Evolutionary conservation across 2,888 invertebrate genomes (phyloP), one percentile per base, ranked within the genome.

Genomic region (Epinotia brunnichana): DNA sequence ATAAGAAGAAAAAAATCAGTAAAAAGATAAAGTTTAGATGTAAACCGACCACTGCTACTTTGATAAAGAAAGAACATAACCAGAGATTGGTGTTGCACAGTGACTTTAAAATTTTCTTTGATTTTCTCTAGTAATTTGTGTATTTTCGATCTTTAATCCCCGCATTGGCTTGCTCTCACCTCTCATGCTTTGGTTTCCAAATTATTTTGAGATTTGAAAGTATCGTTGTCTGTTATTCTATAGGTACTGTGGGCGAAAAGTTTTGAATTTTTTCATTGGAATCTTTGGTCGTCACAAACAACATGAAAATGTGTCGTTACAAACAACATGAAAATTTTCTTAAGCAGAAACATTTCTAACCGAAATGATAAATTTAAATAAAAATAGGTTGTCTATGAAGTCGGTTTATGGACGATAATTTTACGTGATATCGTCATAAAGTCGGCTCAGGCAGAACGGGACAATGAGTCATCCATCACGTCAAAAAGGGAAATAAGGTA

Each of bases 91-190:
- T 88, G 78, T 83, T 88, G 90, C 90, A 91, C 90, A 89, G 77
- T 80, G 76, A 80, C 80, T 80, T 83, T 79, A 81, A 79, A 80
- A 78, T 80, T 82, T 80, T 81, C 77, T 78, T 75, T 78, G 76
- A 74, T 79, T 63, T 74, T 70, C 67, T 75, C 56, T 76, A 77
- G 76, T 75, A 68, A 81, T 84, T 83, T 80, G 80, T 83, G 85
- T 81, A 86, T 86, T 83, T 81, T 81, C 79, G 77, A 78, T 77
- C 78, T 78, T 74, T 76, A 77, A 77, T 78, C 85, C 86, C 84
- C 79, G 85, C 87, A 90, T 91, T 90, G 90, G 91, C 91, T 91
- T 92, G 92, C 91, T 91, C 92, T 90, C 77, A 88, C 87, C 79
- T 81, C 81, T 86, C 85, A 90, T 83, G 91, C 90, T 92, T 85